Evolutionary conservation across 2,797 vertebrate genomes (phyloP).

Genomic region (Sandelia bainsii): DNA sequence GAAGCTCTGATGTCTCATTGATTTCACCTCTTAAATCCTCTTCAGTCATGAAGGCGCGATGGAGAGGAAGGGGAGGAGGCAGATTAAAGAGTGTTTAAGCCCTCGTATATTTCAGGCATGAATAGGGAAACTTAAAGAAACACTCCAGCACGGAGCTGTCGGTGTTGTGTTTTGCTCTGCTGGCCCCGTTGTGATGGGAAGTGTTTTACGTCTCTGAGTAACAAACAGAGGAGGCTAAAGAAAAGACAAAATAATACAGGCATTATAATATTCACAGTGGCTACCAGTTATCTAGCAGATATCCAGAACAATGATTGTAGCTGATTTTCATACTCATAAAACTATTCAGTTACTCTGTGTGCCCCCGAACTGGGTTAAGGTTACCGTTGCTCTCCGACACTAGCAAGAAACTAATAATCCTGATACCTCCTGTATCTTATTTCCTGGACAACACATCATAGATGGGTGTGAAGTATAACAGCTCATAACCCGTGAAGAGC

Average conservation of each 20-base stretch:
- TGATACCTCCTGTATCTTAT: no score
- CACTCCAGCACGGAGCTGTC: neutral
- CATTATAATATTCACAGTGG: neutral
- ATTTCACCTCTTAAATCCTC: conserved; percentile 68
- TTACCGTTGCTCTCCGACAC: no score
- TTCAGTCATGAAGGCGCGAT: conserved; percentile 34
- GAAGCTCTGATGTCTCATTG: conserved; percentile 59
- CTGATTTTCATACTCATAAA: no score
- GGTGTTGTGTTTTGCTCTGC: conserved; percentile 11
- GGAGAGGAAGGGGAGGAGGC: conserved; percentile 34
- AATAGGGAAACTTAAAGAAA: conserved; percentile 43
- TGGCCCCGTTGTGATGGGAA: conserved; percentile 5
- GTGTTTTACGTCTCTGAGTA: conserved; percentile 5
- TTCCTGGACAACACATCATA: no score
- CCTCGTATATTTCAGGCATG: conserved; percentile 42
- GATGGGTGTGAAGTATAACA: no score
- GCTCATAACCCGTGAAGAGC: no score
- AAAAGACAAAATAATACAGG: neutral
- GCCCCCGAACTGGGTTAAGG: no score
- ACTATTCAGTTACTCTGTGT: no score
- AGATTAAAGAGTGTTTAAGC: conserved; percentile 57
- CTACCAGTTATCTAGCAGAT: no score
- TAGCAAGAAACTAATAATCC: no score
- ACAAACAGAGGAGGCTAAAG: neutral
- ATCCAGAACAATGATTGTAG: no score